A percentile compares a stretch with the other conserved stretches of the same genome.
These are phyloP conservation scores for Tuta absoluta DNA, from an alignment of 2,888 invertebrate genomes.

Conservation along the genomic window DNA sequence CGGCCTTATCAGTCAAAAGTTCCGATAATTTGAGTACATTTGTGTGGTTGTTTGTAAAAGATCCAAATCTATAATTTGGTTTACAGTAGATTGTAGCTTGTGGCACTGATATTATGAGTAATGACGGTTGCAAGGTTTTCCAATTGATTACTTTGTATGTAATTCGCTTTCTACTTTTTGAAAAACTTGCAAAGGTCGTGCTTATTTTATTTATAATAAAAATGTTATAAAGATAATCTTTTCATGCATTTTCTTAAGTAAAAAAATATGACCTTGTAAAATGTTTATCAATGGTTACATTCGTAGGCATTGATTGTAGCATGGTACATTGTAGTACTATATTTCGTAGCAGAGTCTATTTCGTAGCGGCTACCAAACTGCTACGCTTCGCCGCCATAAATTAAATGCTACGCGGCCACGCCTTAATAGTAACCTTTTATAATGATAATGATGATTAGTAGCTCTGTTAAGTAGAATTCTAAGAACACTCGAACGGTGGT, in stretches of 20 bases:
- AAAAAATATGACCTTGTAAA: too few species aligned
- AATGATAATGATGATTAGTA: background rate
- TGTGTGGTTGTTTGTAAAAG: background rate
- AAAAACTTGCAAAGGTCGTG: too few species aligned
- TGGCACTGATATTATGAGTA: background rate
- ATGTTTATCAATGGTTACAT: conserved; percentile 1
- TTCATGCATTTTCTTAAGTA: too few species aligned
- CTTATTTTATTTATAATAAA: too few species aligned
- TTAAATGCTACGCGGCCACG: conserved; percentile 12
- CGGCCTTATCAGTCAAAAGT: background rate
- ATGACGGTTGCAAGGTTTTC: background rate
- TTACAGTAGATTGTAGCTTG: background rate
- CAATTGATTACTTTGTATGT: background rate
- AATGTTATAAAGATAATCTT: too few species aligned
- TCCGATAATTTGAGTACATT: conserved; percentile 14
- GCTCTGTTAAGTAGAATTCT: background rate
- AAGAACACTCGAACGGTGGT: too few species aligned
- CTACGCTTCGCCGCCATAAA: background rate
- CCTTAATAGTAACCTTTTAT: background rate
- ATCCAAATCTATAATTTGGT: background rate
- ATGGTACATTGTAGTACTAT: background rate
- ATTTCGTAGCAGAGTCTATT: background rate
- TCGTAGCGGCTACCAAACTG: conserved; percentile 11
- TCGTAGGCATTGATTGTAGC: too few species aligned
- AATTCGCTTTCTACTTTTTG: background rate